A percentile compares a stretch with the other conserved stretches of the same genome.
Evolutionary conservation across 1,140 invertebrate species (phyloP).

Genomic region (Lepidotrigona ventralis): DNA sequence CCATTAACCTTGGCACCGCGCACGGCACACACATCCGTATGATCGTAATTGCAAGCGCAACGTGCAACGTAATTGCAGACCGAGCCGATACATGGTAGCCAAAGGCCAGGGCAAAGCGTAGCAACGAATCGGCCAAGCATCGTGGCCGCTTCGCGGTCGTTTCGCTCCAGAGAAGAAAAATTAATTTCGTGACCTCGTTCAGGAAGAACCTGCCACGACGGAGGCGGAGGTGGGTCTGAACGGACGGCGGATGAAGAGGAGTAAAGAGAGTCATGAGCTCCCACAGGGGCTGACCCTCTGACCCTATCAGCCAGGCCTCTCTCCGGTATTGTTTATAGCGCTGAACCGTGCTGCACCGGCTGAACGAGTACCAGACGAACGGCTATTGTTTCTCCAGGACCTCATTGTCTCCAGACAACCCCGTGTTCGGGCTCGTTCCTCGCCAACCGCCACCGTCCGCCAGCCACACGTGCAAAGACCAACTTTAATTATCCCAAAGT

Average conservation of each 20-base stretch:
- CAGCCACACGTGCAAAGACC: slow-evolving; percentile 48
- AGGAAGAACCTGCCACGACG: slow-evolving; percentile 47
- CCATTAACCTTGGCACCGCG: neutral
- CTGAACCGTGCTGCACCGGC: slow-evolving; percentile 68
- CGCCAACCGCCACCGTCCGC: slow-evolving; percentile 55
- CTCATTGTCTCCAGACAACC: slow-evolving; percentile 68
- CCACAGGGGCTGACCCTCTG: slow-evolving; percentile 75
- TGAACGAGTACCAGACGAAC: slow-evolving; percentile 44
- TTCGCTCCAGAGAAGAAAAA: slow-evolving; percentile 58
- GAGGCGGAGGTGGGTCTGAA: slow-evolving; percentile 33
- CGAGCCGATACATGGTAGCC: slow-evolving; percentile 48
- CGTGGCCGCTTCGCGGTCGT: slow-evolving; percentile 8
- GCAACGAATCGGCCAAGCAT: slow-evolving; percentile 6
- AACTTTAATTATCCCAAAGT: slow-evolving; percentile 71
- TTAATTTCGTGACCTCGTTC: slow-evolving; percentile 74
- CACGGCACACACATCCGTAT: neutral
- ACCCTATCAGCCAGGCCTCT: slow-evolving; percentile 74
- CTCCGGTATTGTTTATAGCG: slow-evolving; percentile 75
- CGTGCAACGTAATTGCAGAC: slow-evolving; percentile 13
- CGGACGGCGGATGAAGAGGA: slow-evolving; percentile 64
- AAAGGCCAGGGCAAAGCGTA: slow-evolving; percentile 21
- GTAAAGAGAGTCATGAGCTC: slow-evolving; percentile 75
- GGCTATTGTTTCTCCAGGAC: slow-evolving; percentile 68
- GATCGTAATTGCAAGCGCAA: slow-evolving; percentile 22
- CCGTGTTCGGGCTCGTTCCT: slow-evolving; percentile 13